A percentile compares a stretch with the other conserved stretches of the same genome.
These are phyloP conservation scores for Pteropus rufus DNA, from an alignment of 2,797 vertebrate genomes.

Conservation along the genomic window DNA sequence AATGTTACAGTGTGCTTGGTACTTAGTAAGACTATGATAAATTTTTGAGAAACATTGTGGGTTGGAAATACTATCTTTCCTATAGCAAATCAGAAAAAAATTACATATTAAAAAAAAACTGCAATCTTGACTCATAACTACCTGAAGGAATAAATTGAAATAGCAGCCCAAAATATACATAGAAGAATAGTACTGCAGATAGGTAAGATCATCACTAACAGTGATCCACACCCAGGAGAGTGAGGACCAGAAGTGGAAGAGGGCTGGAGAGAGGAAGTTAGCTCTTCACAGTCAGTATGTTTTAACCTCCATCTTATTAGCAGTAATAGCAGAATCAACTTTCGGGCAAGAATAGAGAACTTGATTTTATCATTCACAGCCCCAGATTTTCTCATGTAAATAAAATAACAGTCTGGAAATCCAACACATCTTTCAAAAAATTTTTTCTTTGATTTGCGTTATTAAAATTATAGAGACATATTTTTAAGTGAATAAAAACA, in stretches of 20 bases:
- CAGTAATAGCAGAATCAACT: neutral
- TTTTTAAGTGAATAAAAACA: neutral
- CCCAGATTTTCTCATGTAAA: neutral
- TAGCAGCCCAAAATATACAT: neutral
- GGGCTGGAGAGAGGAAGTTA: neutral
- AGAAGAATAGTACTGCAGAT: neutral
- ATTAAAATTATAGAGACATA: neutral
- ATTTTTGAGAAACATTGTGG: neutral
- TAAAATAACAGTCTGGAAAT: neutral
- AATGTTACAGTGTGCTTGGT: neutral
- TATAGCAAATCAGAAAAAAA: neutral
- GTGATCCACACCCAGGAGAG: fast-evolving
- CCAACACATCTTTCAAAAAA: neutral
- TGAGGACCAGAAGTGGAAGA: neutral
- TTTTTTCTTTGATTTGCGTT: neutral
- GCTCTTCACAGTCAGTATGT: fast-evolving
- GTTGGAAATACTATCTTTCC: neutral
- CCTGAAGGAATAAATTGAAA: neutral
- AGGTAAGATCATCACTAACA: neutral
- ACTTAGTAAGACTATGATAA: neutral
- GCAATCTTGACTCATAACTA: neutral
- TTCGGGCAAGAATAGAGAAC: neutral
- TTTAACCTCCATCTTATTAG: neutral
- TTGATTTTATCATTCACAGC: neutral
- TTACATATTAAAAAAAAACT: neutral